Percentiles rank a stretch among this genome's conserved stretches.
These are phyloP conservation scores for Centropristis striata DNA, from an alignment of 2,113 vertebrate species.

Conservation along the genomic window DNA sequence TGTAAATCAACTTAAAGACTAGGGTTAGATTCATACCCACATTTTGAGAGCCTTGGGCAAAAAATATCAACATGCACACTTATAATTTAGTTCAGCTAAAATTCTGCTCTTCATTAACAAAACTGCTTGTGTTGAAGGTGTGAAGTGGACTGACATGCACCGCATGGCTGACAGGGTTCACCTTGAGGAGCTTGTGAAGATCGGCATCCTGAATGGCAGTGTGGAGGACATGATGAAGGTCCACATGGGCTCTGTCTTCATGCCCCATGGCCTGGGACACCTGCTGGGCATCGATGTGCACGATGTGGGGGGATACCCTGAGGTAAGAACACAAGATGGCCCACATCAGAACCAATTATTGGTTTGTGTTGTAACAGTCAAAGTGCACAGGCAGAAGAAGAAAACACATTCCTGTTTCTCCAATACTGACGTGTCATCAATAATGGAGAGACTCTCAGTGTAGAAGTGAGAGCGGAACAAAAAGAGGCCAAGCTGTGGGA, in stretches of 20 bases:
- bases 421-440: slow-evolving; percentile 43
- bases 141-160: slow-evolving; percentile 96
- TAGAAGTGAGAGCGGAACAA: slow-evolving; percentile 17
- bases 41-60: neutral
- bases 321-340: slow-evolving; percentile 82
- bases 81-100: neutral
- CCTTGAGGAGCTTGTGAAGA: slow-evolving; percentile 92
- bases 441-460: neutral
- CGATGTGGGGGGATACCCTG: slow-evolving; percentile 96
- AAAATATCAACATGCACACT: neutral
- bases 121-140: slow-evolving; percentile 81
- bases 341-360: neutral
- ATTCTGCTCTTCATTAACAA: neutral
- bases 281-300: slow-evolving; percentile 97
- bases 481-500: slow-evolving; percentile 28
- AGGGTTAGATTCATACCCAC: neutral
- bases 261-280: slow-evolving; percentile 97
- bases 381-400: neutral
- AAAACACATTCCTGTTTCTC: neutral
- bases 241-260: slow-evolving; percentile 94
- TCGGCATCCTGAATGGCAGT: slow-evolving; percentile 89
- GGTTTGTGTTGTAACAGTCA: neutral
- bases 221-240: slow-evolving; percentile 95
- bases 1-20: neutral
- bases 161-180: slow-evolving; percentile 93